Evolutionary conservation across 1,140 invertebrate species (phyloP), one percentile per base, ranked within the genome.

Genomic region (Acromyrmex charruanus): DNA sequence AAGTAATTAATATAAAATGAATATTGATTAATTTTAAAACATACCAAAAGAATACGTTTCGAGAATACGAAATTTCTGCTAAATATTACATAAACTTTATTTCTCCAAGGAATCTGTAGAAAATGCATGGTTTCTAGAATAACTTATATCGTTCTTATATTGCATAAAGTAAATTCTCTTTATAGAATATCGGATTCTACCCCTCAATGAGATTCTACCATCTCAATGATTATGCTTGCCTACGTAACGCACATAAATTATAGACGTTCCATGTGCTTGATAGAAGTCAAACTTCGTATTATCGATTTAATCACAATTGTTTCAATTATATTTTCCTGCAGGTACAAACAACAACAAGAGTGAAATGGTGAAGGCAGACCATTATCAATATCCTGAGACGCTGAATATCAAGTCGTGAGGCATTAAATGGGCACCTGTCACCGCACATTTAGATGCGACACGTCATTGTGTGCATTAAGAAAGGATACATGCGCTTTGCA

Each of bases 241-340:
- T 31, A 2, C 18, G 14, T 74, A 55, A 74, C 9, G 4, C 16
- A 68, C n/a, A 74, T 84, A 39, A 84, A 84, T 84, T 61, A 84
- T 72, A 61, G 18, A 49, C 14, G 14, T 53, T 35, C 14, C 25
- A 51, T 35, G 18, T 31, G 80, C 18, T 59, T 18, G 39, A 51
- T 84, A 55, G 44, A 75, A 35, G 14, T 25, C 25, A 14, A 9
- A 16, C 21, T 81, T 69, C 31, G 21, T n/a, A 21, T 51, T 63
- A 61, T 51, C 39, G 25, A 75, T 21, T 61, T n/a, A 6, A 51
- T 74, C 39, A 14, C 25, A 14, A 51, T 61, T 84, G 55, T 82
- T 68, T 80, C 63, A 80, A 80, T 80, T 74, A 84, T 39, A 63
- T 61, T 74, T 84, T 84, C 69, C 21, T n/a, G 14, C 25, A 74